Evolutionary conservation across 2,797 vertebrate genomes (phyloP).

Genomic region (Furcifer pardalis): DNA sequence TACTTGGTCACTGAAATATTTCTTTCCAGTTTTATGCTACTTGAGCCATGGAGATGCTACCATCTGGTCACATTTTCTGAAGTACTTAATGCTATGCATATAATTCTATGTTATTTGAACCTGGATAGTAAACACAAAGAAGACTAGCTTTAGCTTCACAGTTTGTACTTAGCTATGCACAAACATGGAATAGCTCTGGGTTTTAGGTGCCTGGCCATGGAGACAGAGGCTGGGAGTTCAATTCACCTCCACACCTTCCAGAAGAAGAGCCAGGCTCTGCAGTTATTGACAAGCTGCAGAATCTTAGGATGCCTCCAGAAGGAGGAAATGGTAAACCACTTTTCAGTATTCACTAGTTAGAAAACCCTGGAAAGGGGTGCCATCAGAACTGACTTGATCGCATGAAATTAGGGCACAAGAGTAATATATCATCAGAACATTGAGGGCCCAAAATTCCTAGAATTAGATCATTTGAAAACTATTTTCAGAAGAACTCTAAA

Average conservation of each 20-base stretch:
- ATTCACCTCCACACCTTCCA: too few relatives aligned
- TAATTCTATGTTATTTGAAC: background rate
- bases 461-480: background rate
- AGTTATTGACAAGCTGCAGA: too few relatives aligned
- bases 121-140: background rate
- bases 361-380: too few relatives aligned
- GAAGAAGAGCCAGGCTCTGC: too few relatives aligned
- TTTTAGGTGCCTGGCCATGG: too few relatives aligned
- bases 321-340: too few relatives aligned
- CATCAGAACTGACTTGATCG: too few relatives aligned
- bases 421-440: background rate
- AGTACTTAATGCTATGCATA: background rate
- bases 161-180: background rate
- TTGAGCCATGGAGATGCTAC: background rate
- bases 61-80: slow-evolving; percentile 9
- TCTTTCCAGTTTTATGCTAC: background rate
- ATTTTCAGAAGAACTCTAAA: background rate
- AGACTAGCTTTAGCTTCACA: background rate
- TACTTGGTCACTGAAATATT: background rate
- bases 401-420: too few relatives aligned
- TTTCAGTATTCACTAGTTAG: too few relatives aligned
- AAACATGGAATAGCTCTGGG: too few relatives aligned
- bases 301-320: too few relatives aligned
- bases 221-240: too few relatives aligned
- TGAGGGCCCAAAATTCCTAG: background rate